Percentiles rank a stretch among this genome's conserved stretches.
phyloP scores from a whole-genome alignment of 2,888 invertebrate species.

The Andrena praecox region DNA sequence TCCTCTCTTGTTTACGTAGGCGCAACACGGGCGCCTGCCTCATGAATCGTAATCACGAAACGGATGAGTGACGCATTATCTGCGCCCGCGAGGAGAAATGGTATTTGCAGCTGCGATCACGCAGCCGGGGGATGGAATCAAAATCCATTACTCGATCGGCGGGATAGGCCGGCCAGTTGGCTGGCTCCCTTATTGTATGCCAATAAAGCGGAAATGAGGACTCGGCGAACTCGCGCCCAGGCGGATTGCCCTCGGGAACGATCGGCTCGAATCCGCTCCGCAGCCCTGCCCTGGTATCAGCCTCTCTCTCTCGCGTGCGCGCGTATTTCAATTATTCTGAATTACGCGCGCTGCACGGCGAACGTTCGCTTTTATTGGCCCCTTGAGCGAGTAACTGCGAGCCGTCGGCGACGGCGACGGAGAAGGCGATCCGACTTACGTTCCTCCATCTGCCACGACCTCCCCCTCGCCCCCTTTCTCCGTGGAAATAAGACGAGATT shows the following conservation, averaged over 20 bases:
- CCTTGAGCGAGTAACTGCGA: slow-evolving; percentile 39
- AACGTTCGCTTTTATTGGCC: slow-evolving; percentile 63
- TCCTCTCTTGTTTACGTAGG: slow-evolving; percentile 23
- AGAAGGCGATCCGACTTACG: slow-evolving; percentile 47
- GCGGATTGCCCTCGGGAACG: slow-evolving; percentile 41
- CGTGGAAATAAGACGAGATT: slow-evolving; percentile 69
- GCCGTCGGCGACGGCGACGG: slow-evolving; percentile 22
- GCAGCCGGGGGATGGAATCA: slow-evolving; percentile 36
- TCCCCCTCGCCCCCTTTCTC: slow-evolving; percentile 27
- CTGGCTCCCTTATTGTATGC: slow-evolving; percentile 37
- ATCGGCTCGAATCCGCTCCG: slow-evolving; percentile 32
- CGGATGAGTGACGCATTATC: slow-evolving; percentile 44
- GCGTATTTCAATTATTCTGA: slow-evolving; percentile 70
- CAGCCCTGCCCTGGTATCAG: slow-evolving; percentile 17
- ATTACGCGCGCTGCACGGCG: slow-evolving; percentile 48
- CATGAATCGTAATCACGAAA: slow-evolving; percentile 30
- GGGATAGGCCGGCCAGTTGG: slow-evolving; percentile 9
- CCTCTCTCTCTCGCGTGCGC: neutral
- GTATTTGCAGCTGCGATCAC: slow-evolving; percentile 47
- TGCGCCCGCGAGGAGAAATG: slow-evolving; percentile 43
- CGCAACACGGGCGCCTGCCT: slow-evolving; percentile 16
- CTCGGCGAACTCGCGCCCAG: slow-evolving; percentile 33
- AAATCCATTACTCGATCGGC: slow-evolving; percentile 52
- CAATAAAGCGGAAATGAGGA: slow-evolving; percentile 59
- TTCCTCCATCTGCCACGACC: slow-evolving; percentile 37